A percentile compares a stretch with the other conserved stretches of the same genome.
Evolutionary conservation across 2,113 vertebrate genomes (phyloP).

Genomic region (Pholis gunnellus): DNA sequence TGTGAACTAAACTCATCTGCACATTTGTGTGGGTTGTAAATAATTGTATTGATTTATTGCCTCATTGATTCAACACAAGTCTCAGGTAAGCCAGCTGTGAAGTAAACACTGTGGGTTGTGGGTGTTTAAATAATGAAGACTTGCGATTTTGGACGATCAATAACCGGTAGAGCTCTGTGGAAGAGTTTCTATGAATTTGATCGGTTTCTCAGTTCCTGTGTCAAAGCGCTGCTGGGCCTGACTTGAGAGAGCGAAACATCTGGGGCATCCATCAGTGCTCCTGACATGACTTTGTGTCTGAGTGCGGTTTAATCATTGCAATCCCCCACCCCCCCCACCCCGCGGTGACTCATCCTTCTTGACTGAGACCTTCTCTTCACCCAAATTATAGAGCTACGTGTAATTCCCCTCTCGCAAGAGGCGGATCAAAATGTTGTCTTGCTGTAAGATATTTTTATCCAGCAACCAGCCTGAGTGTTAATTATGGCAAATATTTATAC

Average conservation of each 20-base stretch:
- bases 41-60: slow-evolving; percentile 5
- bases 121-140: slow-evolving; percentile 9
- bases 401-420: slow-evolving; percentile 59
- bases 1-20: not conserved
- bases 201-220: slow-evolving; percentile 16
- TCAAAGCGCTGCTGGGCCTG: slow-evolving; percentile 13
- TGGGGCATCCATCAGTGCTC: slow-evolving; percentile 64
- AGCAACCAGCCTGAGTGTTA: slow-evolving; percentile 45
- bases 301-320: slow-evolving; percentile 65
- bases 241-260: slow-evolving; percentile 47
- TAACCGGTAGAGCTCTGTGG: not conserved
- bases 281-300: slow-evolving; percentile 71
- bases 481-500: slow-evolving; percentile 64
- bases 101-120: not conserved
- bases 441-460: slow-evolving; percentile 56
- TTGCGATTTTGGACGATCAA: not conserved
- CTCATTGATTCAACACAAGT: slow-evolving; percentile 17
- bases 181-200: slow-evolving; percentile 39
- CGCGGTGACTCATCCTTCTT: slow-evolving; percentile 63
- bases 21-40: slow-evolving; percentile 7
- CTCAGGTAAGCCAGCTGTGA: not conserved
- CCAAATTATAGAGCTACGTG: slow-evolving; percentile 54
- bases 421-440: slow-evolving; percentile 62
- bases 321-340: slow-evolving; percentile 25
- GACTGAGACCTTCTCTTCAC: slow-evolving; percentile 60